These are phyloP conservation scores for Drosophila engyochracea DNA, from an alignment of 2,888 invertebrate genomes.

Conservation along the genomic window DNA sequence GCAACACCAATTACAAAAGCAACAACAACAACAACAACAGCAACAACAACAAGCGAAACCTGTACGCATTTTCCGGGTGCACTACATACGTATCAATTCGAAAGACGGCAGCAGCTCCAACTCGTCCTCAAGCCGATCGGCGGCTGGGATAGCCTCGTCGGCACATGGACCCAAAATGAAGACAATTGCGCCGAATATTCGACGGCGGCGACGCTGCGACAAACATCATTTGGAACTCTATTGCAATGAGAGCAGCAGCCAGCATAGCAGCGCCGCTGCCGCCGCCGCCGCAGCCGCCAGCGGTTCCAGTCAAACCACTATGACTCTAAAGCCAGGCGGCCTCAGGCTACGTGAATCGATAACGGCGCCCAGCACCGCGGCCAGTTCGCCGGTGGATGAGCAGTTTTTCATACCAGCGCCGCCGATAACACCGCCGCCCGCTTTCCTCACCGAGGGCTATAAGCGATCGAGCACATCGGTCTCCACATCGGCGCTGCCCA, in stretches of 20 bases:
- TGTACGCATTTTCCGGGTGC: constrained; percentile 77
- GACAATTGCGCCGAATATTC: constrained; percentile 88
- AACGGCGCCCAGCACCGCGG: constrained; percentile 73
- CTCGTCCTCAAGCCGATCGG: constrained; percentile 49
- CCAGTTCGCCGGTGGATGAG: constrained; percentile 80
- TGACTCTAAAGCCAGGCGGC: constrained; percentile 59
- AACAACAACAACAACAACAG: constrained; percentile 33
- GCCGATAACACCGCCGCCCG: constrained; percentile 90
- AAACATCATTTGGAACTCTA: constrained; percentile 87
- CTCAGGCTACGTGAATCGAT: constrained; percentile 68
- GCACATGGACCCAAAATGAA: constrained; percentile 86
- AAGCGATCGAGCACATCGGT: constrained; percentile 84
- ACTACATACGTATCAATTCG: constrained; percentile 80
- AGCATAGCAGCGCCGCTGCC: not conserved
- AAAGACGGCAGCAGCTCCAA: constrained; percentile 68
- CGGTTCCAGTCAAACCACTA: constrained; percentile 21
- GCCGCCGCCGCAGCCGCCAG: constrained; percentile 3
- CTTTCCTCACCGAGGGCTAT: constrained; percentile 88
- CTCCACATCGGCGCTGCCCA: constrained; percentile 74
- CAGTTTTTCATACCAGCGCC: constrained; percentile 85
- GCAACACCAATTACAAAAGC: constrained; percentile 51
- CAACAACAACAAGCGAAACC: constrained; percentile 54
- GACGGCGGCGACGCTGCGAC: constrained; percentile 88
- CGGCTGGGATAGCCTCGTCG: constrained; percentile 42
- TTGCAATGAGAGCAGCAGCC: constrained; percentile 76